Percentiles rank a stretch among this genome's conserved stretches.
phyloP scores from a whole-genome alignment of 1,140 invertebrate species.

The Drosophila littoralis region DNA sequence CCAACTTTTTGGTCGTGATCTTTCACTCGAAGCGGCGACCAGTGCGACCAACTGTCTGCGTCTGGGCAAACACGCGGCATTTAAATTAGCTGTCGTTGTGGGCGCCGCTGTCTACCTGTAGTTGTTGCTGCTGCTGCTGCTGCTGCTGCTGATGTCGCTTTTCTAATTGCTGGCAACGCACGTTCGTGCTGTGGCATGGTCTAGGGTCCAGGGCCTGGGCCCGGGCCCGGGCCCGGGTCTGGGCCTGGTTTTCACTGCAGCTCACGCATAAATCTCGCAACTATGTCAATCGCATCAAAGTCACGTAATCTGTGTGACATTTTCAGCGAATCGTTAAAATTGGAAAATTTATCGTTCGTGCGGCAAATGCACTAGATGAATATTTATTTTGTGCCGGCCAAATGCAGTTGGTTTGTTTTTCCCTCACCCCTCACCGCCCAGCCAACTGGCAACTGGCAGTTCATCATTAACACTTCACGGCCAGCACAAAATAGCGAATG shows the following conservation, averaged over 20 bases:
- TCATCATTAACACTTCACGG: constrained; percentile 52
- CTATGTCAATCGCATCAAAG: constrained; percentile 82
- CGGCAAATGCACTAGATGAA: constrained; percentile 26
- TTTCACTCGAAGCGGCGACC: constrained; percentile 61
- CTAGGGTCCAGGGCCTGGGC: constrained; percentile 28
- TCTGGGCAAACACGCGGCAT: constrained; percentile 66
- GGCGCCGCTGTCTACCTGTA: constrained; percentile 54
- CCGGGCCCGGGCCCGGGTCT: constrained; percentile 1
- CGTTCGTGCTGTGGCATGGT: constrained; percentile 49
- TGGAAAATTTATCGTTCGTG: constrained; percentile 65
- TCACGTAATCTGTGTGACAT: constrained; percentile 83
- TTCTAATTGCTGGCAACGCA: constrained; percentile 71
- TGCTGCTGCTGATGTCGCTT: constrained; percentile 37
- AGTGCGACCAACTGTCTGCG: constrained; percentile 43
- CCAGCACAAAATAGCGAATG: constrained; percentile 40
- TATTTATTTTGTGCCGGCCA: constrained; percentile 33
- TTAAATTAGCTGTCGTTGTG: constrained; percentile 75
- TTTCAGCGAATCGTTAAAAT: constrained; percentile 80
- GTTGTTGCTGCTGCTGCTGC: constrained; percentile 11
- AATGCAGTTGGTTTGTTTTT: constrained; percentile 10
- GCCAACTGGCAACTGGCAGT: constrained; percentile 7
- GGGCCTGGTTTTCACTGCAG: constrained; percentile 45
- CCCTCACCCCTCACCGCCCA: too few species aligned
- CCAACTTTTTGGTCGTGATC: constrained; percentile 80
- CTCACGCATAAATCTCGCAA: constrained; percentile 80